Evolutionary conservation across 1,140 invertebrate genomes (phyloP), one percentile per base, ranked within the genome.

Genomic region (Ephestia elutella): DNA sequence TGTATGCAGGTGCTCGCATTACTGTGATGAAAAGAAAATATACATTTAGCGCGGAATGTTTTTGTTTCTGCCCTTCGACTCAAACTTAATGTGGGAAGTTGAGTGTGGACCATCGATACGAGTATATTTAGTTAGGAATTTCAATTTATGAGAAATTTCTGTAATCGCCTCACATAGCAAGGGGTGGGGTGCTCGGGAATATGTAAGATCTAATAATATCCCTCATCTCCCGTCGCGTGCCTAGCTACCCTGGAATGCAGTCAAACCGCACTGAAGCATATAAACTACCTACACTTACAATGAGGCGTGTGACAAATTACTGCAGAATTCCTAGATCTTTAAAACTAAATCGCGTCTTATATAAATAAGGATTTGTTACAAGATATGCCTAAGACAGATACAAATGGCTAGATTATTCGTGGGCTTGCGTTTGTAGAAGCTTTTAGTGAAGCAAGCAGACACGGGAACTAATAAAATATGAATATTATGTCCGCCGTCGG

Each of bases 181-280:
- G 5, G 38, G 15, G 55, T 59, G 57, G 30, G 59, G 57, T 65
- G 62, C 59, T 58, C 62, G 57, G 44, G 73, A 71, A 66, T 57
- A 59, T 65, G 66, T 68, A 68, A 67, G 70, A 67, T 80, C 82
- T 82, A 82, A 82, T 82, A 78, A 81, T 84, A 84, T 68, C 74
- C 59, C 61, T 60, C 63, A 70, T 60, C 66, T 67, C 72, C 62
- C 67, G 68, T 70, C 75, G 79, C 80, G 70, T 82, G 70, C 75
- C 73, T 75, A 64, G 60, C 76, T 63, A 75, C 57, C 68, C 62
- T 71, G 74, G 65, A 66, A 60, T 50, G 55, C 66, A 63, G 49
- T 48, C 35, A 55, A 21, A 66, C 50, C 38, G 15, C 5, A 15
- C 38, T 44, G n/a, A n/a, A n/a, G 13, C 9, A 4, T 35, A 13